These are phyloP conservation scores for Nomada fabriciana DNA, from an alignment of 2,888 invertebrate genomes.

Conservation along the genomic window DNA sequence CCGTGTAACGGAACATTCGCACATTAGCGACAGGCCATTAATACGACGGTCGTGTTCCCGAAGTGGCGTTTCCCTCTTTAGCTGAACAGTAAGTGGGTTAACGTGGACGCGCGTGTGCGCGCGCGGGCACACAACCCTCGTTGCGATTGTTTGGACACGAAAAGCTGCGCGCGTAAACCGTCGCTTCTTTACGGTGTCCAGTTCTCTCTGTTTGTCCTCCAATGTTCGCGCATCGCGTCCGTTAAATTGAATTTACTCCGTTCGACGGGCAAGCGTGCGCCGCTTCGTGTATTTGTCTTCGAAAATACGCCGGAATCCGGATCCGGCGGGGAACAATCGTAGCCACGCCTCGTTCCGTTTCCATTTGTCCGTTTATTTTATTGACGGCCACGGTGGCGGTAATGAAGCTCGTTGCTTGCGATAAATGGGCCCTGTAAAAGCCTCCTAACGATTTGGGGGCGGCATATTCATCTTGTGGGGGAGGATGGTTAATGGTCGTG, in stretches of 20 bases:
- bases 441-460: not conserved
- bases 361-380: constrained; percentile 23
- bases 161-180: constrained; percentile 52
- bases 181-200: constrained; percentile 44
- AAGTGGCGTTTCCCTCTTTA: constrained; percentile 49
- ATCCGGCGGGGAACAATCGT: constrained; percentile 41
- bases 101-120: constrained; percentile 6
- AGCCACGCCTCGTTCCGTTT: constrained; percentile 15
- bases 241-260: constrained; percentile 53
- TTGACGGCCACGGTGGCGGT: not conserved
- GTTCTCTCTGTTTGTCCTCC: constrained; percentile 52
- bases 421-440: not conserved
- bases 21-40: constrained; percentile 60
- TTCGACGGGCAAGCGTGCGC: not conserved
- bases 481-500: too few species aligned
- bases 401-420: not conserved
- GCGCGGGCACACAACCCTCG: constrained; percentile 24
- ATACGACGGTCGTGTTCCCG: constrained; percentile 32
- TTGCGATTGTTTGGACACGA: constrained; percentile 56
- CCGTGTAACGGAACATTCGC: constrained; percentile 57
- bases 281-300: constrained; percentile 46
- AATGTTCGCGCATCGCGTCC: constrained; percentile 46
- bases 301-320: constrained; percentile 38
- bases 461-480: not conserved
- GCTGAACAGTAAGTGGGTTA: constrained; percentile 57